Evolutionary conservation across 2,113 vertebrate genomes (phyloP), one percentile per base, ranked within the genome.

Genomic region (Arothron firmamentum): DNA sequence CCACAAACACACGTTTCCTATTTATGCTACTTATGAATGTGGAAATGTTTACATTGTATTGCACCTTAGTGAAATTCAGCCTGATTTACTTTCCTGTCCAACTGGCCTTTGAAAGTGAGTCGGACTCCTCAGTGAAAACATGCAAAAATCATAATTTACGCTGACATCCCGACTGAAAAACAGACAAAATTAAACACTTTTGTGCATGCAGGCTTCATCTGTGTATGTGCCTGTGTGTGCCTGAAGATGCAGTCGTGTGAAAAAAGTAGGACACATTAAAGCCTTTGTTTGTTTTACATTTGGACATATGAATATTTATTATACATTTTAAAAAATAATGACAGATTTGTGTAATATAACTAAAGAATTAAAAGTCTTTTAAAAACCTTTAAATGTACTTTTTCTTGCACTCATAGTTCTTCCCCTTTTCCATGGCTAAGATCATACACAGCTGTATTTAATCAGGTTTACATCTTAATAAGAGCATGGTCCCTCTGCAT

Each of bases 71-170:
- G 11, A 49, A 51, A 14, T 19, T 19, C 38, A 6, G 15, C 19
- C 18, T 25, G 43, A 54, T 73, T 59, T 54, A 25, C 65, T 49
- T 53, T 20, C 16, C 56, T 20, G 52, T 63, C 14, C 28, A 20
- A 63, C 66, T 52, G 18, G 53, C 46, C 38, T 56, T 31, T 43
- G 42, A 48, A 15, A 21, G 18, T 52, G 25, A 48, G 49, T 56
- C 54, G 19, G 58, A 15, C 55, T 53, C 31, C 41, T 53, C 78
- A 64, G 73, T 75, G 60, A 66, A 64, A 81, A 50, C 46, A 58
- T 55, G 59, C 64, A 66, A 45, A 59, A 56, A 56, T 45, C 13
- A 20, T 74, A 59, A 47, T 31, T 59, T 62, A 75, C 65, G 45
- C 19, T 56, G 52, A 20, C 38, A 55, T 72, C 61, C 56, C 61